Percentiles rank a stretch among this genome's conserved stretches.
These are phyloP conservation scores for Epicampocera succincta DNA, from an alignment of 2,888 invertebrate species.

Conservation along the genomic window DNA sequence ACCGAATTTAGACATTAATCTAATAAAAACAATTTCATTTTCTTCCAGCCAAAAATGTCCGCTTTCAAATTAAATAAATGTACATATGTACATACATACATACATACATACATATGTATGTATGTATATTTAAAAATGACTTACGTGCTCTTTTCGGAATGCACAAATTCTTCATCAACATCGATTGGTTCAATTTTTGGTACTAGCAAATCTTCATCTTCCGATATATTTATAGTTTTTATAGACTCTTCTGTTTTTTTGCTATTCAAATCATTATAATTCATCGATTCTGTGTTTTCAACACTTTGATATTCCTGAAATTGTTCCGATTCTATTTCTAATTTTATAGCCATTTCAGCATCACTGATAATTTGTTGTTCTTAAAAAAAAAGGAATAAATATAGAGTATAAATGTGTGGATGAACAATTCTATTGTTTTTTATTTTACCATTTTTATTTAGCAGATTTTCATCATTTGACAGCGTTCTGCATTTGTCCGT, in stretches of 20 bases:
- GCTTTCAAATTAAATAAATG: no score
- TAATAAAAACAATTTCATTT: no score
- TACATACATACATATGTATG: no score
- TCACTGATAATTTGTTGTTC: conserved; percentile 13
- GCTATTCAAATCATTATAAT: conserved; percentile 30
- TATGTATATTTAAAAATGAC: background rate
- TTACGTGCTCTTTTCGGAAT: conserved; percentile 44
- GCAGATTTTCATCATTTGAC: conserved; percentile 5
- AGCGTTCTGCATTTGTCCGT: conserved; percentile 38
- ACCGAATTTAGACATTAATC: no score
- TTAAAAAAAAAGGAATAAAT: conserved; percentile 2
- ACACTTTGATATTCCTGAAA: conserved; percentile 52
- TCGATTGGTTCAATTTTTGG: conserved; percentile 81
- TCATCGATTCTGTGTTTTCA: conserved; percentile 45
- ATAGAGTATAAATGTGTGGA: background rate
- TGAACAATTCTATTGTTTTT: background rate
- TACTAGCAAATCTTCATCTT: conserved; percentile 71
- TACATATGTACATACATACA: no score
- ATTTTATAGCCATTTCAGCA: conserved; percentile 49
- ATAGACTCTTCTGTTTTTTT: conserved; percentile 60
- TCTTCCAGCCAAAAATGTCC: no score
- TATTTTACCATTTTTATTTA: conserved; percentile 48
- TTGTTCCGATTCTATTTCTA: conserved; percentile 58
- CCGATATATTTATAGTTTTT: conserved; percentile 70
- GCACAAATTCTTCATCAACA: conserved; percentile 75